Evolutionary conservation across 1,140 invertebrate species (phyloP), one percentile per base, ranked within the genome.

Genomic region (Drosophila teissieri): DNA sequence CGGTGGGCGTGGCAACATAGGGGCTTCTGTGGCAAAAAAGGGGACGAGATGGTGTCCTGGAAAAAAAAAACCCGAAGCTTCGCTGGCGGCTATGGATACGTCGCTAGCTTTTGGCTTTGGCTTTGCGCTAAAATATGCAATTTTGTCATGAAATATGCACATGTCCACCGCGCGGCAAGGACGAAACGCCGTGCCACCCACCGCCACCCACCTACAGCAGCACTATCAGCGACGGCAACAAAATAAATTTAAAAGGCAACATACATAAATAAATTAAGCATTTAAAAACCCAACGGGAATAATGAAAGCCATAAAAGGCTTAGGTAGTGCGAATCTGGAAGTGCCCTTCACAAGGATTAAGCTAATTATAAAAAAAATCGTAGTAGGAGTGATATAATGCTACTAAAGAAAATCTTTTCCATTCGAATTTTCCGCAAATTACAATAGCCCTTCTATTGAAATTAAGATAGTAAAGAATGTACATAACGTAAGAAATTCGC

Each of bases 61-160:
- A 48, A 55, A 27, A 55, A 17, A 22, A 4, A n/a, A 39, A 19
- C 1, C 40, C 44, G 5, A 58, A 39, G 19, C 53, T 53, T 15
- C 34, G 44, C 56, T 48, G 45, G 19, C 37, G 31, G 46, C 64
- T 45, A 57, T 45, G 64, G 60, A 75, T 49, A 57, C 65, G 63
- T 19, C 36, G 34, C 55, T 77, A 57, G 60, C 53, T 75, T 57
- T 65, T 65, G 74, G 58, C 78, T 67, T 79, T 83, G 69, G 68
- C 56, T 70, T 60, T 72, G 57, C 68, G 68, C 74, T 86, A 81
- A 86, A 86, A 86, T 86, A 86, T 86, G 67, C 83, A 86, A 81
- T 72, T 76, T 82, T 78, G 74, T 79, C 83, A 86, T 82, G 75
- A 86, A 82, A 86, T 82, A 86, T 86, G 83, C 82, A 86, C 81